Evolutionary conservation across 2,113 vertebrate genomes (phyloP).

Genomic region (Mastomys natalensis): DNA sequence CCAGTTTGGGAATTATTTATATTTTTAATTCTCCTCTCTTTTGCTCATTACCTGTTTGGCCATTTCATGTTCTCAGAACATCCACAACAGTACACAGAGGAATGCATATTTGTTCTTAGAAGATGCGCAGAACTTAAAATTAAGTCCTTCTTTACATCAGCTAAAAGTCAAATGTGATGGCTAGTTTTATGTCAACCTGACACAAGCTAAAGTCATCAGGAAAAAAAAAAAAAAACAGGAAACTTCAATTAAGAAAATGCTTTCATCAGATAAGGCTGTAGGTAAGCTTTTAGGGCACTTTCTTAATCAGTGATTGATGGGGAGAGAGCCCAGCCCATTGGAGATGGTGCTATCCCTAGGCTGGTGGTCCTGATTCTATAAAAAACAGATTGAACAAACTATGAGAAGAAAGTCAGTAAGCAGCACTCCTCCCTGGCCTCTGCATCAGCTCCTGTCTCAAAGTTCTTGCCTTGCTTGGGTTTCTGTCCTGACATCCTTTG

Average conservation of each 20-base stretch:
- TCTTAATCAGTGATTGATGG: background rate
- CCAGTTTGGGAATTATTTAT: conserved; percentile 31
- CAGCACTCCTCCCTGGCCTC: background rate
- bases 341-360: too few species aligned
- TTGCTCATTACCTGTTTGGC: background rate
- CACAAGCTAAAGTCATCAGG: background rate
- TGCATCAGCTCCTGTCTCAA: background rate
- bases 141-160: background rate
- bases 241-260: background rate
- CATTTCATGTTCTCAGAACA: conserved; percentile 31
- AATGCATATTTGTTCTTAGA: background rate
- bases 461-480: background rate
- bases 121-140: conserved; percentile 19
- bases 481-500: background rate
- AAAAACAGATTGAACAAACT: background rate
- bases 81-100: background rate
- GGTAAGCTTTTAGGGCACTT: background rate
- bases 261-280: background rate
- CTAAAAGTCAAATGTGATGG: background rate
- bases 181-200: background rate
- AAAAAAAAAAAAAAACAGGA: background rate
- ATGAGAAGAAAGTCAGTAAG: background rate
- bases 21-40: conserved; percentile 47
- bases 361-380: background rate
- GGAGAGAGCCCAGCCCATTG: background rate